Base-by-base conservation (phyloP, 2,888 invertebrate species). In the Drosophila pseudotalamancana region DNA sequence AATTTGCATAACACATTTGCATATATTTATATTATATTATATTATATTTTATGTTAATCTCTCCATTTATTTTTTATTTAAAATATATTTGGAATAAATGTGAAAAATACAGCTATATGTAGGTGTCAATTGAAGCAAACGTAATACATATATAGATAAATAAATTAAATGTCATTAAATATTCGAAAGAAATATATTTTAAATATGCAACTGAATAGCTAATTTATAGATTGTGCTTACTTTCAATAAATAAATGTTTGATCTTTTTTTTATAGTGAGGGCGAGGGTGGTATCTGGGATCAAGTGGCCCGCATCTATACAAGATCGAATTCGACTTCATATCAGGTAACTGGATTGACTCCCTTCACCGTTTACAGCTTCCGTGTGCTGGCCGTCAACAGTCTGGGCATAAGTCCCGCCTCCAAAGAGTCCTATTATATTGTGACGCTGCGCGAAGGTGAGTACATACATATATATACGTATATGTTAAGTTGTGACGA, bases 341-440 rank as follows among this genome's bases (percentile, higher is more conserved):
- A 94, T 92, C 93, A 94, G 89, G 93, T 96, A 87, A 93, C 93
- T 70, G 93, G 92, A 62, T 92, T 96, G 75, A 92, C 93, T 74
- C 95, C 96, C 43, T 96, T 94, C 91, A 95, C 95, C 45, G 94
- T 95, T 59, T 96, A 96, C 92, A 94, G 94, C 88, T 95, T 96
- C 91, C 93, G 94, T 59, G 93, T 96, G 73, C 91, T 94, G 80
- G 95, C 95, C 45, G 94, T 95, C 61, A 96, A 96, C 90, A 93
- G 93, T 68, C 93, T 95, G 91, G 95, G 95, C 74, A 92, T 93
- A 66, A 95, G 95, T 90, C 92, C 92, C 63, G 94, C 95, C 72
- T 94, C 95, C 90, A 93, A 93, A 89, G 94, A 94, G 87, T 95
- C 95, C 56, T 95, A 94, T 92, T 95, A 94, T 91, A 94, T 95